phyloP scores from a whole-genome alignment of 2,888 invertebrate genomes.

The Sinhomidia bicolor region DNA sequence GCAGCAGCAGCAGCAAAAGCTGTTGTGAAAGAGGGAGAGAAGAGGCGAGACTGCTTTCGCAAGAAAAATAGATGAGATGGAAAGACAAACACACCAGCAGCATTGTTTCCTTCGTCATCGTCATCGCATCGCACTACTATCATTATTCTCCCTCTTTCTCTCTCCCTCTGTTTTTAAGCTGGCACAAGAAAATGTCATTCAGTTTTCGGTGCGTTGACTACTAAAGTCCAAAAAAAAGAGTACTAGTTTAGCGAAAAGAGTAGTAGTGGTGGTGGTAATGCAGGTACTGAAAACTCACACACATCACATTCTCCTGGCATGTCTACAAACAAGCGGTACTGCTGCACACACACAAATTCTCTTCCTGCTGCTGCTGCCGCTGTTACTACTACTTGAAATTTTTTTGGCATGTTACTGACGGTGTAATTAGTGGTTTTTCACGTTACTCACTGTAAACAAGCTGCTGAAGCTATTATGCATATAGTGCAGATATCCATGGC shows the following conservation, averaged over 20 bases:
- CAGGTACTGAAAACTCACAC: too few relatives aligned
- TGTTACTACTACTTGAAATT: too few relatives aligned
- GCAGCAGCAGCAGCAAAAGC: not conserved
- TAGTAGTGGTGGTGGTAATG: too few relatives aligned
- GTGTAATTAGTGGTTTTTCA: slow-evolving; percentile 70
- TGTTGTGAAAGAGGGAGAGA: not conserved
- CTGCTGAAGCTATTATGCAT: slow-evolving; percentile 11
- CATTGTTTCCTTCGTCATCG: not conserved
- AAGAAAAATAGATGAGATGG: slow-evolving; percentile 16
- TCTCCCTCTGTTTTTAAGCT: not conserved
- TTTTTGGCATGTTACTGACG: slow-evolving; percentile 63
- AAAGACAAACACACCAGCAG: slow-evolving; percentile 34
- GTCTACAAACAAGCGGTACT: slow-evolving; percentile 17
- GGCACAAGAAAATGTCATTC: slow-evolving; percentile 28
- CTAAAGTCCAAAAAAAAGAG: too few relatives aligned
- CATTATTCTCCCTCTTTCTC: not conserved
- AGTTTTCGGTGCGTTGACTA: not conserved
- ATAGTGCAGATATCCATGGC: not conserved
- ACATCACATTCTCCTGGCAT: slow-evolving; percentile 29
- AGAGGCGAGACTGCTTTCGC: not conserved
- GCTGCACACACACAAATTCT: not conserved
- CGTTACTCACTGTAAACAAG: slow-evolving; percentile 59
- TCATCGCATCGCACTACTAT: not conserved
- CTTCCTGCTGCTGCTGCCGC: too few relatives aligned
- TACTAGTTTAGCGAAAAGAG: too few relatives aligned